These are phyloP conservation scores for Callaeas wilsoni DNA, from an alignment of 2,113 vertebrate genomes.

Conservation along the genomic window DNA sequence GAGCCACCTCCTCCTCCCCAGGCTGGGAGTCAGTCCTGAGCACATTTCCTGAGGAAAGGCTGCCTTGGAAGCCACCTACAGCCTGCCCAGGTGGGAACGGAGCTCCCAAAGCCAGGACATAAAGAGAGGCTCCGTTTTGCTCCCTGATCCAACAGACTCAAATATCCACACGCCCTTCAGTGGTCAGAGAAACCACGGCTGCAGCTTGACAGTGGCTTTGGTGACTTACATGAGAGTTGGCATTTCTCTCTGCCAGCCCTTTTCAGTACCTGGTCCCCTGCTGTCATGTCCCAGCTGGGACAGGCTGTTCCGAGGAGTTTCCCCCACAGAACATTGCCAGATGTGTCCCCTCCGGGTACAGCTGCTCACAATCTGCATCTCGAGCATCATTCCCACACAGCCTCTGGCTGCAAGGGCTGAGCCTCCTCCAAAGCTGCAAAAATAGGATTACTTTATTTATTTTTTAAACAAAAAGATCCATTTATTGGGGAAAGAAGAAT, in stretches of 20 bases:
- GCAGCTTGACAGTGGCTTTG: background rate
- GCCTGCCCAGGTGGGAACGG: background rate
- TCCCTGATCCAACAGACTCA: background rate
- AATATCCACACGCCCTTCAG: background rate
- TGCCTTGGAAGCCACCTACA: background rate
- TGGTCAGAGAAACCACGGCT: background rate
- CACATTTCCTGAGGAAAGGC: background rate
- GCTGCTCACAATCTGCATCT: background rate
- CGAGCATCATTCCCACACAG: background rate
- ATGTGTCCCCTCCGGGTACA: background rate
- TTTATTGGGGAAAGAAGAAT: slow-evolving; percentile 59
- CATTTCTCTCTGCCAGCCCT: background rate
- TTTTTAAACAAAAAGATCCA: background rate
- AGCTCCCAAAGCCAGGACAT: background rate
- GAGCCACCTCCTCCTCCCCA: background rate
- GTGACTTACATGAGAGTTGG: background rate
- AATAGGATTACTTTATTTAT: background rate
- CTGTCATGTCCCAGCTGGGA: background rate
- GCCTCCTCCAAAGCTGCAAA: background rate
- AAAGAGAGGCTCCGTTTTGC: background rate
- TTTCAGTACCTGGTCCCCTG: background rate
- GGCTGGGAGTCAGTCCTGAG: background rate
- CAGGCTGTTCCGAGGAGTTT: background rate
- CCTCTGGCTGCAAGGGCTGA: background rate
- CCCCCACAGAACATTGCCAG: background rate